Evolutionary conservation across 2,888 invertebrate genomes (phyloP).

Genomic region (Synanthedon vespiformis): DNA sequence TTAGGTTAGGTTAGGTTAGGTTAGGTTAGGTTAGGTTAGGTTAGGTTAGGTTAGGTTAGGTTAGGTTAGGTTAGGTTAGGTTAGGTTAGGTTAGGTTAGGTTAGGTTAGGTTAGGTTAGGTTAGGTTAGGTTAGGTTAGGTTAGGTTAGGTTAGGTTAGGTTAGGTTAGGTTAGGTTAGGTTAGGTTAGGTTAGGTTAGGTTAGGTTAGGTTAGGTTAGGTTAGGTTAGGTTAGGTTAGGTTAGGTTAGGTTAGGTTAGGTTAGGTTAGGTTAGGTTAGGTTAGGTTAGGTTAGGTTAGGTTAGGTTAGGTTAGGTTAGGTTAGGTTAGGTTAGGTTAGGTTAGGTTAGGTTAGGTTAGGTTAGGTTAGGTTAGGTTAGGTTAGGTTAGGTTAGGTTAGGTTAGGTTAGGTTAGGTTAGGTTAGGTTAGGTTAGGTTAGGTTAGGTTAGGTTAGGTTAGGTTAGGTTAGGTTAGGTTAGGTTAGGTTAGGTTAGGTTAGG

Average conservation of each 20-base stretch:
- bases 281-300: conserved; percentile 4
- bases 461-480: too few relatives aligned
- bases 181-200: conserved; percentile 4
- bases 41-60: conserved; percentile 6
- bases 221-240: conserved; percentile 6
- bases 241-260: conserved; percentile 5
- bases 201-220: conserved; percentile 5
- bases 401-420: too few relatives aligned
- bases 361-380: too few relatives aligned
- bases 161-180: conserved; percentile 4
- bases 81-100: conserved; percentile 3
- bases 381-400: too few relatives aligned
- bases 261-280: conserved; percentile 3
- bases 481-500: too few relatives aligned
- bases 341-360: too few relatives aligned
- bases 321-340: too few relatives aligned
- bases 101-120: conserved; percentile 2
- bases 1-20: conserved; percentile 7
- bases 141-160: conserved; percentile 4
- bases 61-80: conserved; percentile 4
- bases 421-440: too few relatives aligned
- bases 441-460: too few relatives aligned
- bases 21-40: conserved; percentile 10
- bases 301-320: too few relatives aligned
- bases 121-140: conserved; percentile 3